Percentiles rank a stretch among this genome's conserved stretches.
Conservation (phyloP, 2,797 vertebrate species). For the Enoplosus armatus region DNA sequence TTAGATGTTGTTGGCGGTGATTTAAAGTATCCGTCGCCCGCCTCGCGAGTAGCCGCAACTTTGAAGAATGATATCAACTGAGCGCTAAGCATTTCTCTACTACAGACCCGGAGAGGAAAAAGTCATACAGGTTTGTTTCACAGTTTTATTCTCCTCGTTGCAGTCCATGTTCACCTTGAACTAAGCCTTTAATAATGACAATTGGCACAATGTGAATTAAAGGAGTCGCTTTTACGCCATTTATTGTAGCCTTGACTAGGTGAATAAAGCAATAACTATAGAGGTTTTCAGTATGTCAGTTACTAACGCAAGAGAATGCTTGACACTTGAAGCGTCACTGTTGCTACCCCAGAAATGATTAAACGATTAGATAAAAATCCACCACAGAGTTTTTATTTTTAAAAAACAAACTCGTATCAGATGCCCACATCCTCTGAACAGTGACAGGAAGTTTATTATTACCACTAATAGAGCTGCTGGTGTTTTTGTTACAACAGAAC, state of each 20-base stretch:
- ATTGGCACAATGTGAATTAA: neutral
- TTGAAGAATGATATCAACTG: conserved; percentile 74
- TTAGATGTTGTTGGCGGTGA: conserved; percentile 15
- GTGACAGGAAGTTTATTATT: conserved; percentile 44
- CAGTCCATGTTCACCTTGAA: neutral
- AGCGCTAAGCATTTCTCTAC: conserved; percentile 63
- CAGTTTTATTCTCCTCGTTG: conserved; percentile 38
- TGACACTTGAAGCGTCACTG: conserved; percentile 4
- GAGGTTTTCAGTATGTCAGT: neutral
- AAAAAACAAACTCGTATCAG: conserved; percentile 36
- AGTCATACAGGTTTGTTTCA: conserved; percentile 83
- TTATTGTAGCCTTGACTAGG: neutral
- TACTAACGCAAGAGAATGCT: neutral
- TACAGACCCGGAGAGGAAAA: conserved; percentile 60
- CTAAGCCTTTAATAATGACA: neutral
- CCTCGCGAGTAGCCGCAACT: conserved; percentile 68
- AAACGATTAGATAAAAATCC: neutral
- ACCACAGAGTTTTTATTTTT: neutral
- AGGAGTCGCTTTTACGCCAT: neutral
- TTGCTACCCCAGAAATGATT: neutral
- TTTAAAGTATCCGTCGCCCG: conserved; percentile 42
- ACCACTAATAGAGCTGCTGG: neutral
- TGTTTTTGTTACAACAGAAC: neutral
- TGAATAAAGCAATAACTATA: neutral
- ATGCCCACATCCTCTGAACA: conserved; percentile 31